Evolutionary conservation across 2,113 vertebrate species (phyloP).

Genomic region (Gopherus evgoodei): DNA sequence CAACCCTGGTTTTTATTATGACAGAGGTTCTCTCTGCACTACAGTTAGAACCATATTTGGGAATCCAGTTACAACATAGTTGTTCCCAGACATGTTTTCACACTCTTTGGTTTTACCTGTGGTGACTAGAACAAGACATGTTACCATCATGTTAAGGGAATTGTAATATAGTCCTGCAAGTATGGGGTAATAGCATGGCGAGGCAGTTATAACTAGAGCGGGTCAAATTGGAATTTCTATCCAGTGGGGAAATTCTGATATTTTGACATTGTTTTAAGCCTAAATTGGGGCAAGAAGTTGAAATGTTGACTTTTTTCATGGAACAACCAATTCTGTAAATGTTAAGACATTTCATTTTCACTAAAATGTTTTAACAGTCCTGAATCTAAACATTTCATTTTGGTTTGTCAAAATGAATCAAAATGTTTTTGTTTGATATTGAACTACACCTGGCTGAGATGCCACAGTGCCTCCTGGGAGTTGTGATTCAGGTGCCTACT

Average conservation of each 20-base stretch:
- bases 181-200: neutral
- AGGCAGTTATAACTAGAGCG: neutral
- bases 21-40: neutral
- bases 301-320: accelerated
- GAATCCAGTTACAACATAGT: neutral
- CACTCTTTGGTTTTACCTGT: neutral
- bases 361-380: constrained; percentile 30
- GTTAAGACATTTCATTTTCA: constrained; percentile 44
- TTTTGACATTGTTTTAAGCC: neutral
- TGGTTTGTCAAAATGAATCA: constrained; percentile 53
- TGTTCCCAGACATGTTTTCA: neutral
- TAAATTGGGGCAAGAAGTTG: neutral
- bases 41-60: neutral
- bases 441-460: constrained; percentile 9
- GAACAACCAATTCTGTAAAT: neutral
- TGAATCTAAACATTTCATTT: constrained; percentile 31
- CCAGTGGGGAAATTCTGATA: neutral
- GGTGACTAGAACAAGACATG: neutral
- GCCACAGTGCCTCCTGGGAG: neutral
- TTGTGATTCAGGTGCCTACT: neutral
- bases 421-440: constrained; percentile 7
- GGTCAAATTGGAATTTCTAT: neutral
- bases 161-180: neutral
- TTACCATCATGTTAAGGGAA: too few relatives aligned
- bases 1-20: neutral